These are phyloP conservation scores for Bombus sylvicola DNA, from an alignment of 1,140 invertebrate species.

Conservation along the genomic window DNA sequence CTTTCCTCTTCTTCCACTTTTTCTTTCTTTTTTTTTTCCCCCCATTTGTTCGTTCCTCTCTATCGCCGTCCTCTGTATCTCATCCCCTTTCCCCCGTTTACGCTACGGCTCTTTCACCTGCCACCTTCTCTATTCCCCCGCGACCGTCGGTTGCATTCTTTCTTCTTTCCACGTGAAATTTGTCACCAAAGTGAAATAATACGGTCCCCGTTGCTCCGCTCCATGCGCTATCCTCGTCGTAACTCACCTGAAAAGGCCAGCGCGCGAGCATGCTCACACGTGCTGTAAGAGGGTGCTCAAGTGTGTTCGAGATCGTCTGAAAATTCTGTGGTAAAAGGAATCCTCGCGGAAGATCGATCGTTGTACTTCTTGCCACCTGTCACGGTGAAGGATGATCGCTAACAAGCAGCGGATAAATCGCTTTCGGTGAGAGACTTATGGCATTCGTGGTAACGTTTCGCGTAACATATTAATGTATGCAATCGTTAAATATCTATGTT, in stretches of 20 bases:
- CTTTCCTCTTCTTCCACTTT: background rate
- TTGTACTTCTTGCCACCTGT: background rate
- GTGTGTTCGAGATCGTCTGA: conserved; percentile 2
- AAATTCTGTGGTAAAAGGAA: conserved; percentile 2
- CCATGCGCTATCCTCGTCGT: background rate
- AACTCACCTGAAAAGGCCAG: conserved; percentile 34
- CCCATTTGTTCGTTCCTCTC: background rate
- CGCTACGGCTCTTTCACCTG: conserved; percentile 27
- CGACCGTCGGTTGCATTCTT: conserved; percentile 1
- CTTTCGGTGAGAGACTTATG: background rate
- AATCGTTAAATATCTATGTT: background rate
- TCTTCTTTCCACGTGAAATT: conserved; percentile 55
- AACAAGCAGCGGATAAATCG: background rate
- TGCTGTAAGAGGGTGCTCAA: background rate
- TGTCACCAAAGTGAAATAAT: conserved; percentile 68
- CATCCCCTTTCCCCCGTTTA: background rate
- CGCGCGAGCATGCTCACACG: background rate
- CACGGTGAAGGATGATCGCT: background rate
- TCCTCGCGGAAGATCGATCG: background rate
- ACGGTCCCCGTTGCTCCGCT: conserved; percentile 9
- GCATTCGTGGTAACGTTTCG: background rate
- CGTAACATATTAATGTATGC: background rate
- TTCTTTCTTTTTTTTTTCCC: background rate
- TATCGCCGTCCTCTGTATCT: background rate
- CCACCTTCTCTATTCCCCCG: background rate